Conservation (phyloP, 2,113 vertebrate species). For the Heptranchias perlo region DNA sequence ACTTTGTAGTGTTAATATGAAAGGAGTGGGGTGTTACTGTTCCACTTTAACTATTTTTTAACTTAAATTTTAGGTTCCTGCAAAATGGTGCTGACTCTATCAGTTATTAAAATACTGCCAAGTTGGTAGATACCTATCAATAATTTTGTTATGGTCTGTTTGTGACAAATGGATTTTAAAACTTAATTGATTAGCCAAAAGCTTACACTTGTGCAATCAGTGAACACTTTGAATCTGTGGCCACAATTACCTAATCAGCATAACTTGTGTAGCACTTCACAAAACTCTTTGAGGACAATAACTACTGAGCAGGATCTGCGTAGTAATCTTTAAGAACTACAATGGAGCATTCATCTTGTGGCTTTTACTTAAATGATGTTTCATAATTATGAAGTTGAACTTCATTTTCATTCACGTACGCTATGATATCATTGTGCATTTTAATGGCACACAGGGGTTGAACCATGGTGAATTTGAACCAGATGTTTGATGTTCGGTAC, state of each 20-base stretch:
- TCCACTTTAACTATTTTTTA: background rate
- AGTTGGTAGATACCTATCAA: constrained; percentile 9
- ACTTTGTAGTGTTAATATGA: background rate
- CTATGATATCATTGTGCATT: constrained; percentile 1
- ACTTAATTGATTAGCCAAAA: constrained; percentile 31
- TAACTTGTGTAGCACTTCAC: background rate
- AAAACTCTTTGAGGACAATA: constrained; percentile 18
- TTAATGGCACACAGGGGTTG: background rate
- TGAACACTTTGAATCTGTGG: constrained; percentile 23
- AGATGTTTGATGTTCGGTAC: background rate
- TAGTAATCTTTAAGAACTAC: constrained; percentile 26
- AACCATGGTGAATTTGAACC: constrained; percentile 12
- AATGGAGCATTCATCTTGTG: constrained; percentile 10
- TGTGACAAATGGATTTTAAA: constrained; percentile 27
- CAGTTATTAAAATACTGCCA: constrained; percentile 17
- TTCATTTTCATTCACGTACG: constrained; percentile 19
- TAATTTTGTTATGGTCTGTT: constrained; percentile 12
- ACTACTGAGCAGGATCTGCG: constrained; percentile 26
- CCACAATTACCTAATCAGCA: constrained; percentile 17
- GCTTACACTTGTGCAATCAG: constrained; percentile 18
- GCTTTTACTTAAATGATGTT: constrained; percentile 32
- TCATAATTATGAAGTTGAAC: constrained; percentile 22
- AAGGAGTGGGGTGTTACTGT: background rate
- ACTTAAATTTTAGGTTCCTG: background rate
- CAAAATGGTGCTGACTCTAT: background rate